Percentiles rank a stretch among this genome's conserved stretches.
phyloP scores from a whole-genome alignment of 2,113 vertebrate genomes.

The Cryptomyrus ogoouensis region DNA sequence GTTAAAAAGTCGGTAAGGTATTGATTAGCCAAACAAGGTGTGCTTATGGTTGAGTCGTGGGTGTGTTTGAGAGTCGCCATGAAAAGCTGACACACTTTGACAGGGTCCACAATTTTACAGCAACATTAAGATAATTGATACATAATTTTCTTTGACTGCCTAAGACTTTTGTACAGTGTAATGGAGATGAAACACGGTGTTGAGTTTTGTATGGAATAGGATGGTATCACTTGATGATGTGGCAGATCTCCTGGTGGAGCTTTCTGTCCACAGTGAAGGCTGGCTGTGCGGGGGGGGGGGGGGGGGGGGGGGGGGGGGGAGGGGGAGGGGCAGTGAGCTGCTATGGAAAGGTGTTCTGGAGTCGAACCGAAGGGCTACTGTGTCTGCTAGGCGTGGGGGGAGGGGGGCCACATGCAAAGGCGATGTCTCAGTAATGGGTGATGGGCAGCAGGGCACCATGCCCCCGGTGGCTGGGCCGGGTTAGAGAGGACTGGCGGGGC shows the following conservation, averaged over 20 bases:
- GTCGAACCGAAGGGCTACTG: not conserved
- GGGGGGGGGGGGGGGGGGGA: too few species aligned
- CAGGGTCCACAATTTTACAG: not conserved
- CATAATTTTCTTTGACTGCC: not conserved
- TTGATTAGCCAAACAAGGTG: too few species aligned
- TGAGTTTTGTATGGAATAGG: not conserved
- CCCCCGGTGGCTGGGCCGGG: conserved; percentile 40
- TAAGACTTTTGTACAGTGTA: too few species aligned
- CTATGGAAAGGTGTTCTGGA: not conserved
- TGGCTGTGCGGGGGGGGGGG: not conserved
- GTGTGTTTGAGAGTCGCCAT: too few species aligned
- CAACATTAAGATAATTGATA: too few species aligned
- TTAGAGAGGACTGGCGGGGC: conserved; percentile 52
- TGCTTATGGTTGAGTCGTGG: too few species aligned
- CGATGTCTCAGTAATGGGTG: not conserved
- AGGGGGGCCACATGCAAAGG: not conserved
- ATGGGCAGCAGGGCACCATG: not conserved
- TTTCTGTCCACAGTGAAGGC: not conserved
- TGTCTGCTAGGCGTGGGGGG: not conserved
- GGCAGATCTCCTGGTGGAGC: not conserved
- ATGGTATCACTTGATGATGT: not conserved
- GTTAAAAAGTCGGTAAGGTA: too few species aligned
- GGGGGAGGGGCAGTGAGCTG: not conserved
- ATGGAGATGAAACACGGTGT: too few species aligned
- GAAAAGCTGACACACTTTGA: not conserved